These are phyloP conservation scores for Drosophila parabipectinata DNA, from an alignment of 1,140 invertebrate species.

Conservation along the genomic window DNA sequence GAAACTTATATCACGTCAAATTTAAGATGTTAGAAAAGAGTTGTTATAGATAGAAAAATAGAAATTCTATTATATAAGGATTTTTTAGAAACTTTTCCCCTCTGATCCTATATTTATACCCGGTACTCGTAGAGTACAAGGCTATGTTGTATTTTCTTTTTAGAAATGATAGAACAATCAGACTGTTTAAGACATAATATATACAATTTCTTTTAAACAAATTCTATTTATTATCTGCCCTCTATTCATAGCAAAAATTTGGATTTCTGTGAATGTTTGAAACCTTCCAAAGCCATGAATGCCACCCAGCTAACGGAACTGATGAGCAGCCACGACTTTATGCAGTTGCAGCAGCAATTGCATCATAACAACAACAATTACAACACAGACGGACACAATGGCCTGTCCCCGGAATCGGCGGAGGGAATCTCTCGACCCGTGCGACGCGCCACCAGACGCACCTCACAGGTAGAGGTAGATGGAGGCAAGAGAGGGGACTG, in stretches of 20 bases:
- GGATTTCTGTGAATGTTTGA: not conserved
- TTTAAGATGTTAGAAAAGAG: no score
- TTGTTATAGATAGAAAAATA: no score
- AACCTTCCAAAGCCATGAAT: slow-evolving; percentile 48
- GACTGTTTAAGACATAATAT: no score
- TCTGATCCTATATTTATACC: no score
- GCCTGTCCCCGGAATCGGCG: slow-evolving; percentile 63
- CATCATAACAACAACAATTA: slow-evolving; percentile 77
- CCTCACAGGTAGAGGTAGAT: slow-evolving; percentile 68
- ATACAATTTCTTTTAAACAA: not conserved
- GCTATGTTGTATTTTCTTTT: no score
- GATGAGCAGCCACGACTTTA: slow-evolving; percentile 72
- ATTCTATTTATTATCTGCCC: not conserved
- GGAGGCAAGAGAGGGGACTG: not conserved
- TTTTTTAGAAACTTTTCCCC: no score
- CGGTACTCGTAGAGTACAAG: no score
- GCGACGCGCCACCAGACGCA: slow-evolving; percentile 70
- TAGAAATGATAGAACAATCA: no score
- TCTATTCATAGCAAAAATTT: not conserved
- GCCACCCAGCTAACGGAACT: slow-evolving; percentile 74
- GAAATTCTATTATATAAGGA: no score
- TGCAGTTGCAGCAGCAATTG: slow-evolving; percentile 71
- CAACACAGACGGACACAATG: slow-evolving; percentile 72
- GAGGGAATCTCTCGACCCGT: slow-evolving; percentile 68
- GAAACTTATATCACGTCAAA: no score